phyloP scores from a whole-genome alignment of 2,888 invertebrate species.

The Steinernema hermaphroditum region DNA sequence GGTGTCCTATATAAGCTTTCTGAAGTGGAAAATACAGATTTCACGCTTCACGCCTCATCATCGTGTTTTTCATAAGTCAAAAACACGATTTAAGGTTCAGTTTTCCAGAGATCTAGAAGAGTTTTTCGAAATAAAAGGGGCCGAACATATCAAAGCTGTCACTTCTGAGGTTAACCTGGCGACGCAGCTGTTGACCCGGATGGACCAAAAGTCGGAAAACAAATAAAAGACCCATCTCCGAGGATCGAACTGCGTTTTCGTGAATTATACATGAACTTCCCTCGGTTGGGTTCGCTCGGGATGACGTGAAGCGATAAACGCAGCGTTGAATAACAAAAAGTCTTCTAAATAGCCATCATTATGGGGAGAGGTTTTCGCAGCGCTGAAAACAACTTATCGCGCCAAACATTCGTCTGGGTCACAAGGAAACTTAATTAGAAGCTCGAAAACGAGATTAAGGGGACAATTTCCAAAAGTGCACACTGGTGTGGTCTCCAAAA shows the following conservation, averaged over 20 bases:
- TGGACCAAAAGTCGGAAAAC: too few species aligned
- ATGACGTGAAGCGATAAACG: too few species aligned
- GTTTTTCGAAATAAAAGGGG: too few species aligned
- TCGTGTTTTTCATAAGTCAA: neutral
- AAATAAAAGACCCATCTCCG: too few species aligned
- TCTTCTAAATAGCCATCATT: neutral
- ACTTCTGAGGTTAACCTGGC: neutral
- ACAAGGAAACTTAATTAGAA: conserved; percentile 1
- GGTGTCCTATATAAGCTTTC: neutral
- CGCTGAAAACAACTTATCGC: neutral
- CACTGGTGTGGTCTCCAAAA: neutral
- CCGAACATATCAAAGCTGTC: neutral
- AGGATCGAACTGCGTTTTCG: too few species aligned
- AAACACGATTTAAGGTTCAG: neutral
- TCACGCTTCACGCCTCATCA: too few species aligned
- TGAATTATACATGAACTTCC: too few species aligned
- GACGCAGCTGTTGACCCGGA: neutral
- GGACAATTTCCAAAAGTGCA: conserved; percentile 6
- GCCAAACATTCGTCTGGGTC: neutral
- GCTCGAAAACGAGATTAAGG: conserved; percentile 3
- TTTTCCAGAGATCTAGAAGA: neutral
- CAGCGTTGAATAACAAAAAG: too few species aligned
- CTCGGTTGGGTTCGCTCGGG: too few species aligned
- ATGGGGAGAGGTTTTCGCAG: neutral
- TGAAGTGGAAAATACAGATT: neutral